Base-by-base conservation (phyloP, 2,113 vertebrate genomes). In the Syngnathus floridae region DNA sequence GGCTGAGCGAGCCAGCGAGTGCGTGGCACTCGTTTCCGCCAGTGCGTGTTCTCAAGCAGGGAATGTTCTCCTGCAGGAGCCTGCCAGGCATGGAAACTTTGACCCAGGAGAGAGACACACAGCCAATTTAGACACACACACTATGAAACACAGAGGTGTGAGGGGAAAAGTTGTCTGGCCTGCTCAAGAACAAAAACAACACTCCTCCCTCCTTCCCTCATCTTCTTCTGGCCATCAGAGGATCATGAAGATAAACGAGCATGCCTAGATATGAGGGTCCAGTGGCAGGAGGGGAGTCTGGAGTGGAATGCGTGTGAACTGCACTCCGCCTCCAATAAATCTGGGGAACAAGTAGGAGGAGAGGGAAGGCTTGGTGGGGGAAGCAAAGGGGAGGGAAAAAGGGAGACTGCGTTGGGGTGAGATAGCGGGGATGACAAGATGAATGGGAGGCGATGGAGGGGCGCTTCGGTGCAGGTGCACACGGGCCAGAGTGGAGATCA, bases 81-180 rank as follows among this genome's bases (percentile, higher is more conserved):
- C 56, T 1, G 56, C 56, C 56, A 93, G 88, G 81, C 84, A 88
- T 92, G 92, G 90, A 93, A 93, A 90, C 66, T 88, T 75, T 71
- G 45, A 87, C 76, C 87, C 81, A 82, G 71, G 71, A 89, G 5
- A 61, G 65, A 82, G 76, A 66, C 57, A 78, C 26, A 21, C 59
- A 60, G 67, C 70, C 68, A 74, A 48, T 40, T 59, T 62, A 65
- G 40, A 41, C 35, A 69, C 49, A 64, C 76, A 67, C 57, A 40
- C 54, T 6, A 56, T 35, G 54, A 16, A 51, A 56, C 54, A 36
- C 6, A 35, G 72, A 75, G 68, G 26, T 78, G 71, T 56, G 40
- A 71, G 41, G 11, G 21, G 72, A 76, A 68, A 69, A 69, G 71
- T 43, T 57, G 70, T 76, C 66, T 76, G 76, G 65, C 69, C 74